Conservation (phyloP, 2,113 vertebrate species). For the Erinaceus europaeus region DNA sequence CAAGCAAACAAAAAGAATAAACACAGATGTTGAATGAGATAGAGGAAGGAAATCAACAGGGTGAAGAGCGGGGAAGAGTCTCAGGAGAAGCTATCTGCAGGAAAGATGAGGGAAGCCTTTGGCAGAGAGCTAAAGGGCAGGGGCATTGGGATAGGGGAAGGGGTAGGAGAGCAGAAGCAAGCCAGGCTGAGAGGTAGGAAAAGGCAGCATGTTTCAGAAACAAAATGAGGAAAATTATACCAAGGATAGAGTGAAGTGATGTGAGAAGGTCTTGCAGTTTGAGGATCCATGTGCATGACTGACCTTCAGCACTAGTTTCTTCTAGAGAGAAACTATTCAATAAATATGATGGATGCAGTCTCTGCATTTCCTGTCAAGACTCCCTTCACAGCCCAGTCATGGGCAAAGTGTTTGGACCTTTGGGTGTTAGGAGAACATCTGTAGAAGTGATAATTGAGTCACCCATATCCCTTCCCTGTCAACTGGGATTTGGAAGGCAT, state of each 20-base stretch:
- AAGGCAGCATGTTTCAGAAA: not conserved
- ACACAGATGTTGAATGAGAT: not conserved
- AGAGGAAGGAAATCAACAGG: not conserved
- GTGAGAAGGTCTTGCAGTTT: not conserved
- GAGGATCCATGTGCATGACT: not conserved
- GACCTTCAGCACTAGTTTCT: not conserved
- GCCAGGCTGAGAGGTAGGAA: not conserved
- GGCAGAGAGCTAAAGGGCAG: not conserved
- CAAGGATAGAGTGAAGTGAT: not conserved
- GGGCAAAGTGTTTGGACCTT: not conserved
- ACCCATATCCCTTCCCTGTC: no score
- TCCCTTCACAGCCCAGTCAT: not conserved
- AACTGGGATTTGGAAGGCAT: not conserved
- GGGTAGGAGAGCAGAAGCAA: no score
- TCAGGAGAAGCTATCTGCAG: not conserved
- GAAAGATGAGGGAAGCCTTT: not conserved
- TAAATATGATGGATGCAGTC: constrained; percentile 49
- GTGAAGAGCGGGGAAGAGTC: not conserved
- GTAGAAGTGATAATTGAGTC: not conserved
- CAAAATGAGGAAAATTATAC: not conserved
- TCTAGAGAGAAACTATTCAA: constrained; percentile 1
- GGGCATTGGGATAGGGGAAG: not conserved
- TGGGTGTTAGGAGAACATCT: not conserved
- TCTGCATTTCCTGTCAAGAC: constrained; percentile 17
- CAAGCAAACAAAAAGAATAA: not conserved